A percentile compares a stretch with the other conserved stretches of the same genome.
Conservation (phyloP, 2,113 vertebrate genomes). For the Fregetta grallaria region DNA sequence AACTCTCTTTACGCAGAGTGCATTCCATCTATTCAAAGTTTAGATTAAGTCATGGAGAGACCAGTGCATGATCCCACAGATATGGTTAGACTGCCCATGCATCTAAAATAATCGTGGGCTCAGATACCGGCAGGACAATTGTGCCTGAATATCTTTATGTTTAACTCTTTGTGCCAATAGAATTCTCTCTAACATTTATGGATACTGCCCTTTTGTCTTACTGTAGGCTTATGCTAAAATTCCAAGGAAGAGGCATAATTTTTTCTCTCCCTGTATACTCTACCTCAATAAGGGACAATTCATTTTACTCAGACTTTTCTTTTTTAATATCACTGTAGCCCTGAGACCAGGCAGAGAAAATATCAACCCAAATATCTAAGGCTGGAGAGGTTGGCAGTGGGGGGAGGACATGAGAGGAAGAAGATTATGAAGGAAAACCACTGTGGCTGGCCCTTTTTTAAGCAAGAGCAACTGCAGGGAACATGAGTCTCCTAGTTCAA, state of each 20-base stretch:
- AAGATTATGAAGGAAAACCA: background rate
- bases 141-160: background rate
- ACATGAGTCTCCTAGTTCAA: background rate
- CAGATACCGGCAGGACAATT: background rate
- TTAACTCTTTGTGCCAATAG: conserved; percentile 54
- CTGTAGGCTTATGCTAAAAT: conserved; percentile 38
- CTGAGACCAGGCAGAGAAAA: conserved; percentile 34
- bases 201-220: conserved; percentile 19
- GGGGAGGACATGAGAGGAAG: background rate
- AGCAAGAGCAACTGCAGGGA: background rate
- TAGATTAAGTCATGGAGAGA: background rate
- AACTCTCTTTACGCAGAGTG: background rate
- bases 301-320: conserved; percentile 8
- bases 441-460: background rate
- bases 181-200: conserved; percentile 32
- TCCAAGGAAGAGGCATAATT: background rate
- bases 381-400: fast-evolving
- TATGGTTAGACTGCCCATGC: background rate
- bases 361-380: conserved; percentile 24
- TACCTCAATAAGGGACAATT: conserved; percentile 22
- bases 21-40: background rate
- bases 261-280: background rate
- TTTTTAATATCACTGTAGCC: conserved; percentile 44
- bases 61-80: background rate
- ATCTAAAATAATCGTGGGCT: background rate